These are phyloP conservation scores for Trochalopteron elliotii DNA, from an alignment of 2,113 vertebrate species.

Conservation along the genomic window DNA sequence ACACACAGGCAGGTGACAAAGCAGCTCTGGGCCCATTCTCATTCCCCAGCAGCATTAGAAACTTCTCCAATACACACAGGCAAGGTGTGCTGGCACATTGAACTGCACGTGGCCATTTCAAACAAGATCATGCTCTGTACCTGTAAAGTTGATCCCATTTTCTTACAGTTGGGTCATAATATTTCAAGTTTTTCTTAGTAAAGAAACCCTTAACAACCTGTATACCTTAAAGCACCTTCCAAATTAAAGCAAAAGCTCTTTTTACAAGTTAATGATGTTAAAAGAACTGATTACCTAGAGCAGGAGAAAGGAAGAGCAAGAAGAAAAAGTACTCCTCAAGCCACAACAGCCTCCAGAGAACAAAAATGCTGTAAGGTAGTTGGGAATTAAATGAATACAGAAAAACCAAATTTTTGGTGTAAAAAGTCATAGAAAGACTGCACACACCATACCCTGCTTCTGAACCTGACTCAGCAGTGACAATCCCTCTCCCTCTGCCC, in stretches of 20 bases:
- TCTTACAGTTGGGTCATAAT: neutral
- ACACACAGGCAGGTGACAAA: neutral
- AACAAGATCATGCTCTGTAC: neutral
- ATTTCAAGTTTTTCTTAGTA: neutral
- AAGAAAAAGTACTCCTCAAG: neutral
- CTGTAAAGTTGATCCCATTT: neutral
- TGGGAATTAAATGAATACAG: neutral
- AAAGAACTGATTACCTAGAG: neutral
- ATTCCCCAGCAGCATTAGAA: neutral
- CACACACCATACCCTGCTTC: neutral
- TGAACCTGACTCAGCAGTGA: neutral
- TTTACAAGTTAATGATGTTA: neutral
- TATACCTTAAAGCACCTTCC: neutral
- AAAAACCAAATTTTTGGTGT: neutral
- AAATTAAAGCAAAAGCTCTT: neutral
- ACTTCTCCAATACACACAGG: neutral
- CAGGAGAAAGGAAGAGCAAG: neutral
- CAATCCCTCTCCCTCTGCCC: neutral
- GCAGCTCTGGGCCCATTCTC: neutral
- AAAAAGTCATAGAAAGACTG: neutral
- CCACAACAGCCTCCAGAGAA: neutral
- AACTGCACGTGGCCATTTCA: fast-evolving
- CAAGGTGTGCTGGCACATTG: fast-evolving
- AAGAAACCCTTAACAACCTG: neutral
- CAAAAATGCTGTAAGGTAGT: neutral